phyloP scores from a whole-genome alignment of 2,113 vertebrate genomes.

The Terrapene triunguis region DNA sequence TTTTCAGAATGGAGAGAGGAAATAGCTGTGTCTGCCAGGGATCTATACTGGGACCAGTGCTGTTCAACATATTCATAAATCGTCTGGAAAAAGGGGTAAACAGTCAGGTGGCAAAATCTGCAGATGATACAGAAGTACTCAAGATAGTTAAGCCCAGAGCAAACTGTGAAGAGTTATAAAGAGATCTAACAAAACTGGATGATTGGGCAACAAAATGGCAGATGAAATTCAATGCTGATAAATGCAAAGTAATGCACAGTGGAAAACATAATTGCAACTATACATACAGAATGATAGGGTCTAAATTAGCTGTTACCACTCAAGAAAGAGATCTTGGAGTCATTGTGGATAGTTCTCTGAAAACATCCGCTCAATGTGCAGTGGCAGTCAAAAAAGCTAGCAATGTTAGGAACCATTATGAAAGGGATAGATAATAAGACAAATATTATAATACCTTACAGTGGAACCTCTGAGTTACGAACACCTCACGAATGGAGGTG shows the following conservation, averaged over 20 bases:
- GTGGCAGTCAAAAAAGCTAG: no score
- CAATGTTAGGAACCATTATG: no score
- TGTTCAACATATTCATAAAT: not conserved
- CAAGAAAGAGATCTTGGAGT: no score
- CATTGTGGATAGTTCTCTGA: no score
- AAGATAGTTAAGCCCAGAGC: not conserved
- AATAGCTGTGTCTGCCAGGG: not conserved
- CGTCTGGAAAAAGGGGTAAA: not conserved
- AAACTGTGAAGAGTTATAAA: not conserved
- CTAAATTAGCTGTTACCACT: not conserved
- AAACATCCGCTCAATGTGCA: no score
- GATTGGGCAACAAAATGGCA: not conserved
- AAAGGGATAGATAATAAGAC: no score
- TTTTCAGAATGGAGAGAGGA: not conserved
- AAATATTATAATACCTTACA: no score
- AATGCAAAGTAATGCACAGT: not conserved
- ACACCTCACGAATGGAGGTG: no score
- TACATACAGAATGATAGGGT: not conserved
- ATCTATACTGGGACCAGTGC: not conserved
- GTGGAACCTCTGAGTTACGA: no score
- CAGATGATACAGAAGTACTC: not conserved
- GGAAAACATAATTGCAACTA: not conserved
- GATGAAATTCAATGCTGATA: not conserved
- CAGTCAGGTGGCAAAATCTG: not conserved
- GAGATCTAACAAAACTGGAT: not conserved